Conservation (phyloP, 2,888 invertebrate species). For the Drosophila greeni region DNA sequence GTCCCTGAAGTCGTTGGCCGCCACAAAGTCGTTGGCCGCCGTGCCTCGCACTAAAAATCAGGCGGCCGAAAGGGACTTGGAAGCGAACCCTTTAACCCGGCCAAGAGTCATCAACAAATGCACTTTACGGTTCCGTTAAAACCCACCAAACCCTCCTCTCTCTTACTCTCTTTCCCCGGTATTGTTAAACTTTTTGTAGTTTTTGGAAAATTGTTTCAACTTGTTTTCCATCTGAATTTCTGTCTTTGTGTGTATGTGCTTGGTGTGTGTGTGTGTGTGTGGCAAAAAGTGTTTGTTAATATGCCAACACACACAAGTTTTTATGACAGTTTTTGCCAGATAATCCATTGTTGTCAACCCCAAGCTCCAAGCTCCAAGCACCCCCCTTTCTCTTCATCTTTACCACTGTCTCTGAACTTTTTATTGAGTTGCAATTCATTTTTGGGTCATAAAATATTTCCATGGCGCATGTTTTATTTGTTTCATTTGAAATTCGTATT, state of each 20-base stretch:
- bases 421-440: conserved; percentile 60
- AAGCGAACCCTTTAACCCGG: conserved; percentile 18
- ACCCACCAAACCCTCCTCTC: not conserved
- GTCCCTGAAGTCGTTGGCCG: conserved; percentile 22
- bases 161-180: not conserved
- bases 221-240: conserved; percentile 23
- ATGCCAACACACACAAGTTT: conserved; percentile 42
- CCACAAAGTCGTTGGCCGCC: conserved; percentile 58
- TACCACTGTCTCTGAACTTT: conserved; percentile 15
- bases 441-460: conserved; percentile 45
- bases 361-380: not conserved
- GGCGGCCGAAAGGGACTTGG: conserved; percentile 34
- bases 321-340: conserved; percentile 44
- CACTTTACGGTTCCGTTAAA: conserved; percentile 40
- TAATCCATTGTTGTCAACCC: conserved; percentile 25
- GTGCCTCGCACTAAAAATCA: conserved; percentile 49
- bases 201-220: conserved; percentile 56
- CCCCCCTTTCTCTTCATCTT: not conserved
- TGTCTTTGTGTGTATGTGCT: conserved; percentile 20
- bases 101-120: conserved; percentile 51
- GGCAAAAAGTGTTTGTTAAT: conserved; percentile 52
- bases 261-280: conserved; percentile 21
- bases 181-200: conserved; percentile 48
- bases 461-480: conserved; percentile 61
- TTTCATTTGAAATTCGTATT: conserved; percentile 51